Conservation (phyloP, 2,797 vertebrate species). For the Gallinago nigripennis region DNA sequence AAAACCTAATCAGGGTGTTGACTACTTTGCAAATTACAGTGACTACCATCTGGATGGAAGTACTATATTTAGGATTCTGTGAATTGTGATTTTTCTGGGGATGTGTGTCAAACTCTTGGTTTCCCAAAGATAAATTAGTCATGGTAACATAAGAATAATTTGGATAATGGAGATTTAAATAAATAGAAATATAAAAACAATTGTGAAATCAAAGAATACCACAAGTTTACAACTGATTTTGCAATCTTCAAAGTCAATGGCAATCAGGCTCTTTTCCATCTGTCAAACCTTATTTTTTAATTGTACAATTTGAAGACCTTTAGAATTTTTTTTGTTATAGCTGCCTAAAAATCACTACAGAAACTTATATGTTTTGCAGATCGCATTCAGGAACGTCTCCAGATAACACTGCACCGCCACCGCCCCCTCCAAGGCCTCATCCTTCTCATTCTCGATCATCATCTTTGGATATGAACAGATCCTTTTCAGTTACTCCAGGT, state of each 20-base stretch:
- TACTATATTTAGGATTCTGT: not conserved
- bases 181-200: not conserved
- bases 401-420: conserved; percentile 90
- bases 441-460: conserved; percentile 95
- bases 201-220: not conserved
- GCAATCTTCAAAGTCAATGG: not conserved
- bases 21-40: not conserved
- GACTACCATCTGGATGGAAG: not conserved
- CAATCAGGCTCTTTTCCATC: not conserved
- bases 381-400: conserved; percentile 96
- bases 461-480: conserved; percentile 97
- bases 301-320: not conserved
- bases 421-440: conserved; percentile 93
- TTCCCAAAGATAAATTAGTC: not conserved
- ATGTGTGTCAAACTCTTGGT: not conserved
- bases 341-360: not conserved
- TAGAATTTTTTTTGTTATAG: not conserved
- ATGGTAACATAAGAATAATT: not conserved
- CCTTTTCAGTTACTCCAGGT: conserved; percentile 87
- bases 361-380: conserved; percentile 75
- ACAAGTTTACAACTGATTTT: not conserved
- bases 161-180: not conserved
- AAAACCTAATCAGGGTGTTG: not conserved
- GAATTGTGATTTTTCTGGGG: not conserved
- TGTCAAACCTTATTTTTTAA: not conserved